Evolutionary conservation across 2,113 vertebrate genomes (phyloP).

Genomic region (Neogale vison): DNA sequence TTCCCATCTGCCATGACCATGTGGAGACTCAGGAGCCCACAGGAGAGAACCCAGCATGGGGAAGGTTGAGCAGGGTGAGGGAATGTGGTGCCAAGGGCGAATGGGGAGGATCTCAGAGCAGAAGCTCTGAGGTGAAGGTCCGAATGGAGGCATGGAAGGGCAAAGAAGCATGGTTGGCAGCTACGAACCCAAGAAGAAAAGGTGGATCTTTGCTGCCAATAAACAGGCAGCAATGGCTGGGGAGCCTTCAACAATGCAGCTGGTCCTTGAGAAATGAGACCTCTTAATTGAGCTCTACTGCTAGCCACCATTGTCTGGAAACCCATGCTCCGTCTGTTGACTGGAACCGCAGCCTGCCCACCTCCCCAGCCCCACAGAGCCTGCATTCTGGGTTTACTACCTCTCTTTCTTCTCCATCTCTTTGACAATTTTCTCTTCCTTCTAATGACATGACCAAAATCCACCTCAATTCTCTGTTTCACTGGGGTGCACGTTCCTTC

Average conservation of each 20-base stretch:
- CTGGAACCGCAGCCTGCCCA: too few species aligned
- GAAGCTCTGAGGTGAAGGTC: not conserved
- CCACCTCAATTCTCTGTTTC: not conserved
- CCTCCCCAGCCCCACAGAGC: not conserved
- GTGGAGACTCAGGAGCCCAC: not conserved
- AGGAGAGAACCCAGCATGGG: not conserved
- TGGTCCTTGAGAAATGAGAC: not conserved
- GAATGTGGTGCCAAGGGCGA: accelerated
- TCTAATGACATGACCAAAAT: not conserved
- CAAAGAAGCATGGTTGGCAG: not conserved
- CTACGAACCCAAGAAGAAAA: not conserved
- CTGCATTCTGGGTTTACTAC: not conserved
- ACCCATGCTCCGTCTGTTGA: not conserved
- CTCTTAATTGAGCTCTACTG: accelerated
- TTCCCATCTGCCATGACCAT: not conserved
- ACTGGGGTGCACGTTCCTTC: not conserved
- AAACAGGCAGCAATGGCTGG: not conserved
- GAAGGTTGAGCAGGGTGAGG: not conserved
- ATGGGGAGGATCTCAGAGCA: not conserved
- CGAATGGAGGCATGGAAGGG: not conserved
- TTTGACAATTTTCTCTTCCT: not conserved
- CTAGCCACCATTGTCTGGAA: not conserved
- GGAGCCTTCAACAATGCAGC: not conserved
- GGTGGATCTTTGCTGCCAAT: not conserved
- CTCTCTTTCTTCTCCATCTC: not conserved